Evolutionary conservation across 2,113 vertebrate species (phyloP).

Genomic region (Archocentrus centrarchus): DNA sequence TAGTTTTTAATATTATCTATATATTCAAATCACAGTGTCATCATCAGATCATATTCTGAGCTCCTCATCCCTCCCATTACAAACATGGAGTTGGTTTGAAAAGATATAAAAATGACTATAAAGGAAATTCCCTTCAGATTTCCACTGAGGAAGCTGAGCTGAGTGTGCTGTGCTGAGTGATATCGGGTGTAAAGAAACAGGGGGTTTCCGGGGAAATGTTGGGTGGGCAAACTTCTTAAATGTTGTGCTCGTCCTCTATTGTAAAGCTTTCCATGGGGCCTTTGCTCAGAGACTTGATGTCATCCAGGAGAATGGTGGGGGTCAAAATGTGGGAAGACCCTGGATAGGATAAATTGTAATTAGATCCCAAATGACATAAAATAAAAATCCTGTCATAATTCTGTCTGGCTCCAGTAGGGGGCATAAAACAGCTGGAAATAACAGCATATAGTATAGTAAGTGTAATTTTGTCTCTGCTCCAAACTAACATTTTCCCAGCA

Average conservation of each 20-base stretch:
- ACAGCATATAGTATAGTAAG: background rate
- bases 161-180: conserved; percentile 45
- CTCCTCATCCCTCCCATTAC: background rate
- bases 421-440: background rate
- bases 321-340: conserved; percentile 96
- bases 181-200: background rate
- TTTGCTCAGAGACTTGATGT: conserved; percentile 92
- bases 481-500: conserved; percentile 3
- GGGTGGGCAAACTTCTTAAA: conserved; percentile 32
- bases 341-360: conserved; percentile 52
- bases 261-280: conserved; percentile 85
- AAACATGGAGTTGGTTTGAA: conserved; percentile 32
- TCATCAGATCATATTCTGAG: background rate
- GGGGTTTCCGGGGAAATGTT: background rate
- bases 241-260: conserved; percentile 79
- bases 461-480: background rate
- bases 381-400: background rate
- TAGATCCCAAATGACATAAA: background rate
- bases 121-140: conserved; percentile 67
- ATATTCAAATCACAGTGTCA: background rate
- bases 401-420: conserved; percentile 8
- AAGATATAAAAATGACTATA: conserved; percentile 20
- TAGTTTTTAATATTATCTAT: conserved; percentile 8
- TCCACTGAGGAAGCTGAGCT: conserved; percentile 32
- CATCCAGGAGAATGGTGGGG: conserved; percentile 89